These are phyloP conservation scores for Atherinomorus stipes DNA, from an alignment of 2,113 vertebrate species.

Conservation along the genomic window DNA sequence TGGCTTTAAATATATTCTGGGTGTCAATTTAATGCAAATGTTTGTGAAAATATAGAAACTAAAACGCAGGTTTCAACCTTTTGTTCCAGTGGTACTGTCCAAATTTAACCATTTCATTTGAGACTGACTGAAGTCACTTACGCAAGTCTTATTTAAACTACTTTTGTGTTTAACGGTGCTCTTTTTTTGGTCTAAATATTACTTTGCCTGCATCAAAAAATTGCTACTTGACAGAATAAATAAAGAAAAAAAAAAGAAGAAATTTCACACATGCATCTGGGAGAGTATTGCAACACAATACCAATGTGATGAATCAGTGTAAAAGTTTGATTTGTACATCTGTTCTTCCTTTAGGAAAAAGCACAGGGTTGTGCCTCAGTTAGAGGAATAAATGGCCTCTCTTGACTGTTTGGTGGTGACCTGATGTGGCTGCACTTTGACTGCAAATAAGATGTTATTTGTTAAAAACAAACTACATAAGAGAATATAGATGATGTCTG, in stretches of 20 bases:
- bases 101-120: too few relatives aligned
- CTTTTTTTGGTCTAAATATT: background rate
- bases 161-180: too few relatives aligned
- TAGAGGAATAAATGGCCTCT: conserved; percentile 1
- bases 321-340: background rate
- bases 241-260: background rate
- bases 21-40: too few relatives aligned
- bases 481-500: background rate
- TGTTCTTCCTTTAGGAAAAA: background rate
- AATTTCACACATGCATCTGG: background rate
- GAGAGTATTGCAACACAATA: background rate
- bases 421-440: background rate
- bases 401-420: background rate
- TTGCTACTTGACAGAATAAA: background rate
- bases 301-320: conserved; percentile 8
- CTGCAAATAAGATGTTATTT: background rate
- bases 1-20: too few relatives aligned
- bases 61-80: too few relatives aligned
- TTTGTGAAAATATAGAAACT: too few relatives aligned
- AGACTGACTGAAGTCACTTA: too few relatives aligned
- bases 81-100: too few relatives aligned
- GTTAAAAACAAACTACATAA: background rate
- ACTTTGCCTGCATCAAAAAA: background rate
- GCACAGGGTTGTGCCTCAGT: background rate
- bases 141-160: too few relatives aligned